Base-by-base conservation (phyloP, 2,888 invertebrate species). In the Heliconius ismenius region DNA sequence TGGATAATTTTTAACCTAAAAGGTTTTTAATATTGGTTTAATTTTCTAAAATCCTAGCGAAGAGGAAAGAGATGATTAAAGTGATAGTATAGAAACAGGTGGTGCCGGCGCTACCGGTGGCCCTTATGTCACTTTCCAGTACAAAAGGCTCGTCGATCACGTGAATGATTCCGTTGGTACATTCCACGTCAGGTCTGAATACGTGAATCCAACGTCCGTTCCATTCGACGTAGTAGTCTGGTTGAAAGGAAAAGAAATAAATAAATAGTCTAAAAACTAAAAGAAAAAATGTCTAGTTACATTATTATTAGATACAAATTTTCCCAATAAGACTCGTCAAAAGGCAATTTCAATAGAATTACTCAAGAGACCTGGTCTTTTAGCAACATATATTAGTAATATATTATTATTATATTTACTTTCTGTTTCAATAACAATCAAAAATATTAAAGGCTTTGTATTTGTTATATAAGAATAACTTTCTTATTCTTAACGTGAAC, bases 161-260 rank as follows among this genome's bases (percentile, higher is more conserved):
- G 90, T 99, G 98, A 83, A 99, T 98, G 83, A 98, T 97, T 74
- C 99, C 99, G 88, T 99, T 99, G 90, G 98, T 98, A 90, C 98
- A 98, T 86, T 98, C 97, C 7, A 99, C 98, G 90, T 99, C 98
- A 36, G 98, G 97, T 81, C 98, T 96, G 90, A 97, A 96, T 72
- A 98, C 97, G 84, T 96, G 96, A 84, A 98, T 97, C 95, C 96
- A 96, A 87, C 96, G 96, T 79, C 97, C 97, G 85, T 97, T 96
- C 98, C 98, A 98, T 87, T 96, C 96, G 79, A 98, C 96, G 85
- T 95, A 95, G 93, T 97, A 98, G 86, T 96, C 98, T 98, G 95
- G 80, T 68, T 39, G 3, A 18, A 39, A 67, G 26, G 7, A 67
- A 39, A 67, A 36, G 4, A 49, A 49, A 49, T 49, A 49, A 67